A percentile compares a stretch with the other conserved stretches of the same genome.
These are phyloP conservation scores for Carassius auratus DNA, from an alignment of 2,113 vertebrate species.

Conservation along the genomic window DNA sequence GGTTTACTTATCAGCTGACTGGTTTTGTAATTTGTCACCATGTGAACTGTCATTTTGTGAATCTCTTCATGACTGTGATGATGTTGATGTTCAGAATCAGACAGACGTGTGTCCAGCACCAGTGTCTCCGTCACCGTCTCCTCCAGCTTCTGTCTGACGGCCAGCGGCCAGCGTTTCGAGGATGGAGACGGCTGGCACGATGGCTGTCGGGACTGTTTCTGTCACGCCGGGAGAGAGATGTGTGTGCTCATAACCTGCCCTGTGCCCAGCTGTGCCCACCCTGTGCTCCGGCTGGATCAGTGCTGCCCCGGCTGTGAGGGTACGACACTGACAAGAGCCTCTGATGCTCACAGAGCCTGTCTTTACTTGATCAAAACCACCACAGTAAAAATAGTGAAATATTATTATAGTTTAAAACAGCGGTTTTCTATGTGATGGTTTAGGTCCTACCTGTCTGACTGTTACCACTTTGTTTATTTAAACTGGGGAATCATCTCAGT, in stretches of 20 bases:
- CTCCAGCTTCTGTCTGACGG: constrained; percentile 72
- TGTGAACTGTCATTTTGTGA: no score
- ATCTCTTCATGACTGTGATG: background rate
- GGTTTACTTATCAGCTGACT: no score
- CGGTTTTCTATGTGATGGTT: background rate
- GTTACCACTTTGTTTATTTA: no score
- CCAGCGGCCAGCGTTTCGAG: constrained; percentile 71
- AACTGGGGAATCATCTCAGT: no score
- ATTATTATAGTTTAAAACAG: background rate
- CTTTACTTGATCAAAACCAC: no score
- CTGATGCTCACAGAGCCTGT: no score
- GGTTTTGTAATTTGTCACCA: no score
- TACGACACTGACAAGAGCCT: constrained; percentile 38
- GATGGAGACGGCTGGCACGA: constrained; percentile 80
- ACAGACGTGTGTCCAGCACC: constrained; percentile 58
- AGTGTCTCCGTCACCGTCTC: constrained; percentile 35
- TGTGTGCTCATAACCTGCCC: constrained; percentile 81
- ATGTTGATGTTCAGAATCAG: constrained; percentile 63
- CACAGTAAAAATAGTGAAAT: no score
- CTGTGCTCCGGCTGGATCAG: constrained; percentile 74
- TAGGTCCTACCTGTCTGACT: no score
- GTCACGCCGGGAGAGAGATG: constrained; percentile 78
- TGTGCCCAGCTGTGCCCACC: constrained; percentile 76
- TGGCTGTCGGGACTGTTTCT: constrained; percentile 81
- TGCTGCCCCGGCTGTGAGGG: constrained; percentile 82